Base-by-base conservation (phyloP, 1,140 invertebrate genomes). In the Panagrolaimus sp. region DNA sequence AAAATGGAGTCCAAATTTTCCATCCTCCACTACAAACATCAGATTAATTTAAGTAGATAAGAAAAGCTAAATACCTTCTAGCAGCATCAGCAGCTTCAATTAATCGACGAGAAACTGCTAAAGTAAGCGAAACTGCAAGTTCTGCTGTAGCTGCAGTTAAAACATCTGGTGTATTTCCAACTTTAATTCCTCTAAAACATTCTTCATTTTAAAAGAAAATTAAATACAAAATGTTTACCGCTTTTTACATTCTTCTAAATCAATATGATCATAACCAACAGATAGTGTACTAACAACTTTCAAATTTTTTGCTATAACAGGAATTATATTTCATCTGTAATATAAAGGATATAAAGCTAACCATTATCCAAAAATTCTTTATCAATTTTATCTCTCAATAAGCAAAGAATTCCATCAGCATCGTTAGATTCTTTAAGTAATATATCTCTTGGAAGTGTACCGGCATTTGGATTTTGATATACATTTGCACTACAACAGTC, bases 91-190 rank as follows among this genome's bases (percentile, higher is more conserved):
- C 73, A 53, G 72, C 72, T 47, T 73, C 72, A 25, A 57, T 51
- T 11, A 73, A 65, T 69, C 72, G 57, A 14, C 72, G 70, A 25
- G 65, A 47, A 5, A 45, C 51, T 38, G 31, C 88, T 67, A 94
- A 82, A 11, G 92, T 83, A 9, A 95, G 84, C 0, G 89, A 87
- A 1, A 97, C 86, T 13, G 91, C 90, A 14, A 94, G 84, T 85
- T 97, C 93, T 11, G 93, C 92, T 14, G 91, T 91, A 1, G 93
- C 90, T 85, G 93, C 90, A 0, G 92, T 95, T 9, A 96, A 84
- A n/a, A 94, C 90, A 79, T 90, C 89, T 1, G 93, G 93, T 1
- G 93, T 96, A 78, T 92, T 92, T 0, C 93, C 93, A 63, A 88
- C 84, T 25, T 73, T 63, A 16, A 87, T 82, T 23, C 76, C 77